Evolutionary conservation across 2,888 invertebrate species (phyloP).

Genomic region (Altica lythri): DNA sequence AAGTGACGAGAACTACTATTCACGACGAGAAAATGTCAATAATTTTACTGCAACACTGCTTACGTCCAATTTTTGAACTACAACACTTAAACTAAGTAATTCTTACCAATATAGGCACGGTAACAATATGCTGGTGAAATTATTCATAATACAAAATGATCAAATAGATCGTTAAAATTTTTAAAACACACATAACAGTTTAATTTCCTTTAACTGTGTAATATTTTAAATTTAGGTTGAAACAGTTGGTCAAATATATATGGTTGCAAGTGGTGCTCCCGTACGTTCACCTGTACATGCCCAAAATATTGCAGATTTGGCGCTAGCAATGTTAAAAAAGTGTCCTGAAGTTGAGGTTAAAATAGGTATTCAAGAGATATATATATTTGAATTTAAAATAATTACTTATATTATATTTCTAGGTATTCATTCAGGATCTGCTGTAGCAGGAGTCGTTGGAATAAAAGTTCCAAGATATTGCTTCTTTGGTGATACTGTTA

Average conservation of each 20-base stretch:
- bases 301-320: conserved; percentile 74
- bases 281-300: conserved; percentile 75
- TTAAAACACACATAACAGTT: too few relatives aligned
- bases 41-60: too few relatives aligned
- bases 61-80: too few relatives aligned
- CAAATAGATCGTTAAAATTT: too few relatives aligned
- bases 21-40: too few relatives aligned
- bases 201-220: too few relatives aligned
- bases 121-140: too few relatives aligned
- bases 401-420: conserved; percentile 3
- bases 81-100: too few relatives aligned
- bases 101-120: too few relatives aligned
- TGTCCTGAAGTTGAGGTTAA: conserved; percentile 63
- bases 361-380: conserved; percentile 58
- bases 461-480: conserved; percentile 84
- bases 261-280: conserved; percentile 88
- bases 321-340: conserved; percentile 71
- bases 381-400: not conserved
- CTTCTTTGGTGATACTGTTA: conserved; percentile 89
- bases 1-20: too few relatives aligned
- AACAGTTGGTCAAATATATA: conserved; percentile 86
- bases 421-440: conserved; percentile 86
- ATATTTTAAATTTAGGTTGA: too few relatives aligned
- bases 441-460: conserved; percentile 87
- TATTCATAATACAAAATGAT: too few relatives aligned